Percentiles rank a stretch among this genome's conserved stretches.
Evolutionary conservation across 2,888 invertebrate species (phyloP).

Genomic region (Lithophane socia): DNA sequence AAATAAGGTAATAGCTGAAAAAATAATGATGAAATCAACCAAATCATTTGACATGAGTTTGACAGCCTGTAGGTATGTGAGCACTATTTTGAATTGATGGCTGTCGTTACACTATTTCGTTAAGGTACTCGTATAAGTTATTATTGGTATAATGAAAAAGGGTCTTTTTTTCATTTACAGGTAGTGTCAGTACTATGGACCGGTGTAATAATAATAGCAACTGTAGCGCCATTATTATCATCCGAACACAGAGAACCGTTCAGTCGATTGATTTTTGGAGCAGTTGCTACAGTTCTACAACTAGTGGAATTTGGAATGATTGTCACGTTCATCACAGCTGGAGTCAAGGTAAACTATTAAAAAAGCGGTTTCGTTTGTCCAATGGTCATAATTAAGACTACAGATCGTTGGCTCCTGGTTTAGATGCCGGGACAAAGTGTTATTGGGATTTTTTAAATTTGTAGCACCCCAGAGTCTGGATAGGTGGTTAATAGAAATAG

Average conservation of each 20-base stretch:
- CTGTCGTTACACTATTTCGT: background rate
- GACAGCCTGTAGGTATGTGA: background rate
- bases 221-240: accelerated
- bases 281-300: background rate
- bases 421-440: no score
- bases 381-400: background rate
- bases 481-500: background rate
- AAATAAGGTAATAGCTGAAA: no score
- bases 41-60: background rate
- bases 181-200: constrained; percentile 25
- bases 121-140: no score
- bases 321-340: constrained; percentile 31
- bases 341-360: constrained; percentile 19
- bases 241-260: accelerated
- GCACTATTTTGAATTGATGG: background rate
- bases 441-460: background rate
- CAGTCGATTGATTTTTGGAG: background rate
- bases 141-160: background rate
- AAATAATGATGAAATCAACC: no score
- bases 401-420: background rate
- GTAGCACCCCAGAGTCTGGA: background rate
- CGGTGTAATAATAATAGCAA: background rate
- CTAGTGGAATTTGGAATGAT: constrained; percentile 34
- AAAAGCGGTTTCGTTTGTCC: background rate
- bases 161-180: constrained; percentile 18